Evolutionary conservation across 2,888 invertebrate genomes (phyloP), one percentile per base, ranked within the genome.

Genomic region (Pristionchus maxplancki): DNA sequence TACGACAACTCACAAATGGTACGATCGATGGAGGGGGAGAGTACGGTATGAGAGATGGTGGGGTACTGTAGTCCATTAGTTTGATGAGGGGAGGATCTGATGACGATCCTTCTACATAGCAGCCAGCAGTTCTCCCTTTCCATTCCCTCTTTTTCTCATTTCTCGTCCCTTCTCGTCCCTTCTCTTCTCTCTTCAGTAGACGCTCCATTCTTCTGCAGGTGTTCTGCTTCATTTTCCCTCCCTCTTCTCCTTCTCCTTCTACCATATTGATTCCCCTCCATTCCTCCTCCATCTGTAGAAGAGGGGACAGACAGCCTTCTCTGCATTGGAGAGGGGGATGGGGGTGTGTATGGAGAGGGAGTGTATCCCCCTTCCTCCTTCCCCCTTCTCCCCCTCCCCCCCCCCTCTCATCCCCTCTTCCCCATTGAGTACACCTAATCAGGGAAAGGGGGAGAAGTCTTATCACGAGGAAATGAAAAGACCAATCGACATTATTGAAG

Each of bases 221-320:
- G 62, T 84, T 48, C 31, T 62, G 9, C 87, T 53, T 20, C 34
- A 28, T 48, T 31, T n/a, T 85, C 64, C 48, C 71, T 67, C 86
- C 48, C 50, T 67, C 40, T 37, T 85, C 85, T 44, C 28, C 37
- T 40, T 34, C 48, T 37, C 40, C 64, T 34, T 86, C 78, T 48
- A 37, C 44, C 50, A 44, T 40, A 31, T 67, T 58, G 44, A 34
- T 64, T 64, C 71, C 37, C 71, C 53, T 85, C 86, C 84, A 53
- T 84, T 67, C 50, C 67, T 28, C 44, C 13, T 86, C 86, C 84
- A 84, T 84, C 84, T 84, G 44, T 48, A 84, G 84, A 53, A 84
- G 84, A 53, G 28, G 74, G 40, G 74, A 20, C 74, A 74, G 28
- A 24, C 86, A n/a, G 3, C 44, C 17, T 8, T 53, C 34, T 67